phyloP scores from a whole-genome alignment of 1,140 invertebrate species.

The Plodia interpunctella region DNA sequence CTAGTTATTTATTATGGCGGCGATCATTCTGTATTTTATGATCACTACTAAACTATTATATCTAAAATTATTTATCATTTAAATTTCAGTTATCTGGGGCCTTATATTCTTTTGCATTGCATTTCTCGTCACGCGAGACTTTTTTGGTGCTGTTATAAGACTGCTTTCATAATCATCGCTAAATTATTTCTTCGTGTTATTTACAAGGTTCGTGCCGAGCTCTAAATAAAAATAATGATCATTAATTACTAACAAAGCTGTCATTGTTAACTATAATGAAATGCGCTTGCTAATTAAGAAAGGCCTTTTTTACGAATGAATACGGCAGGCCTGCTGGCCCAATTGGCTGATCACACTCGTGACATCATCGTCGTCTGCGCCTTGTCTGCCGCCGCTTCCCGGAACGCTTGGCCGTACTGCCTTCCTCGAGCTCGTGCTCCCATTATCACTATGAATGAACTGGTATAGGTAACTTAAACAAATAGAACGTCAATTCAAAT shows the following conservation, averaged over 20 bases:
- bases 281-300: background rate
- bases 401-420: conserved; percentile 57
- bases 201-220: background rate
- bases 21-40: background rate
- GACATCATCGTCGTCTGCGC: conserved; percentile 65
- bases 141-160: background rate
- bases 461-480: conserved; percentile 25
- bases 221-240: background rate
- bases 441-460: conserved; percentile 54
- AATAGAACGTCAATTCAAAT: conserved; percentile 25
- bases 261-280: background rate
- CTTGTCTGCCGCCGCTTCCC: conserved; percentile 64
- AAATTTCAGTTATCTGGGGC: background rate
- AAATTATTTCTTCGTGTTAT: background rate
- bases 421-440: conserved; percentile 47
- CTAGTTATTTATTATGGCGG: background rate
- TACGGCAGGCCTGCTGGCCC: conserved; percentile 39
- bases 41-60: too few species aligned
- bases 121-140: conserved; percentile 9
- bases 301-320: background rate
- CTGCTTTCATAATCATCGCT: conserved; percentile 1
- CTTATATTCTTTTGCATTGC: background rate
- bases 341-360: conserved; percentile 58
- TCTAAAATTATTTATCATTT: background rate
- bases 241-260: background rate